phyloP scores from a whole-genome alignment of 2,888 invertebrate species.

The Tiliacea citrago region DNA sequence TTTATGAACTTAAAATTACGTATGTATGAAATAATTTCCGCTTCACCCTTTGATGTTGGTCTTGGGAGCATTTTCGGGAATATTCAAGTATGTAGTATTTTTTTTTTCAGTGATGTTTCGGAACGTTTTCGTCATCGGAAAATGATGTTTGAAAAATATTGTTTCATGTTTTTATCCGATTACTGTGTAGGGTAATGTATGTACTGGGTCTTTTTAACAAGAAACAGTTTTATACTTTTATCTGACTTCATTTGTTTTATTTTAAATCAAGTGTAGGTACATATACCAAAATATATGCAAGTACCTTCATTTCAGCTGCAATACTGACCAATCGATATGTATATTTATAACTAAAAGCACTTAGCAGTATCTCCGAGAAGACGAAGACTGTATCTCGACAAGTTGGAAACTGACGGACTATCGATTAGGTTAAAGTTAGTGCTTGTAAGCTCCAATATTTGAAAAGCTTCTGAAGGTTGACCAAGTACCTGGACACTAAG shows the following conservation, averaged over 20 bases:
- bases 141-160: slow-evolving; percentile 6
- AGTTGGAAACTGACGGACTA: slow-evolving; percentile 4
- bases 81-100: neutral
- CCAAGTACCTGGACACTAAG: neutral
- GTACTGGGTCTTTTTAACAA: neutral
- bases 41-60: slow-evolving; percentile 48
- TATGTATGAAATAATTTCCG: slow-evolving; percentile 51
- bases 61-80: slow-evolving; percentile 26
- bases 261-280: neutral
- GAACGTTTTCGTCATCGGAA: neutral
- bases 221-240: neutral
- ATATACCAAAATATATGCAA: neutral
- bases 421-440: slow-evolving; percentile 36
- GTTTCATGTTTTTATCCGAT: slow-evolving; percentile 1
- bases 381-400: slow-evolving; percentile 8
- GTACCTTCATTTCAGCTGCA: neutral
- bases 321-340: neutral
- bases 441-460: neutral
- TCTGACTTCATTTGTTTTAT: neutral
- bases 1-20: slow-evolving; percentile 44
- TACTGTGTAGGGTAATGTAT: neutral
- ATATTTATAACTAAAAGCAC: slow-evolving; percentile 8
- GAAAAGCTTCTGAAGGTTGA: neutral
- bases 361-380: slow-evolving; percentile 19
- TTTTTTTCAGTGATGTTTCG: neutral